A percentile compares a stretch with the other conserved stretches of the same genome.
phyloP scores from a whole-genome alignment of 53 echinoderm and acorn worm genomes.

The Antedon mediterranea region DNA sequence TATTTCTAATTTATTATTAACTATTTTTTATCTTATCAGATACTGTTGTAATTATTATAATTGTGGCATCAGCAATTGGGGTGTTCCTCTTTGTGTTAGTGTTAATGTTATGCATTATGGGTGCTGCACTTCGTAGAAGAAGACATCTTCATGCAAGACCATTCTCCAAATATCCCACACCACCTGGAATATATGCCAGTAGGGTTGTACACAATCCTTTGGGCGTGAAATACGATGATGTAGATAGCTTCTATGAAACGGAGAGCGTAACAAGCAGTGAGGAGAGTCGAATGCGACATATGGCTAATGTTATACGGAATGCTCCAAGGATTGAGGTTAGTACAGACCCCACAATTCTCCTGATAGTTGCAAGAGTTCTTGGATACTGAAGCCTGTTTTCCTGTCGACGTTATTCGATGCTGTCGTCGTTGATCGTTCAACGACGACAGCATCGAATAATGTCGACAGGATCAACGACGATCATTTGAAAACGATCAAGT shows the following conservation, averaged over 20 bases:
- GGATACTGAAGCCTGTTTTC: too few species aligned
- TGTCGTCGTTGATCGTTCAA: too few species aligned
- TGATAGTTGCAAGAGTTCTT: too few species aligned
- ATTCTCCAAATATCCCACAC: background rate
- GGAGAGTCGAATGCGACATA: slow-evolving; percentile 56
- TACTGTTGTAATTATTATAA: background rate
- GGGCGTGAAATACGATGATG: background rate
- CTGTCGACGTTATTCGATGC: too few species aligned
- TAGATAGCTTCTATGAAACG: background rate
- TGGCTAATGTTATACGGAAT: slow-evolving; percentile 59
- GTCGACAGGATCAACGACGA: too few species aligned
- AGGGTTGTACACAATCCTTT: background rate
- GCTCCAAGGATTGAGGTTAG: slow-evolving; percentile 70
- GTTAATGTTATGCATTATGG: background rate
- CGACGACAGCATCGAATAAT: too few species aligned
- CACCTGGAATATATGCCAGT: background rate
- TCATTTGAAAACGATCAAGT: too few species aligned
- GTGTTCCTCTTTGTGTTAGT: background rate
- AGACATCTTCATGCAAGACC: background rate
- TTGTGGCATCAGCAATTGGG: background rate
- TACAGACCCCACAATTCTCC: background rate
- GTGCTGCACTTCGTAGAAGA: background rate
- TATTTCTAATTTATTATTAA: too few species aligned
- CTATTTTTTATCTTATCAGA: too few species aligned
- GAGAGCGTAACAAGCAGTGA: slow-evolving; percentile 3